These are phyloP conservation scores for Laticauda colubrina DNA, from an alignment of 2,113 vertebrate genomes.

Conservation along the genomic window DNA sequence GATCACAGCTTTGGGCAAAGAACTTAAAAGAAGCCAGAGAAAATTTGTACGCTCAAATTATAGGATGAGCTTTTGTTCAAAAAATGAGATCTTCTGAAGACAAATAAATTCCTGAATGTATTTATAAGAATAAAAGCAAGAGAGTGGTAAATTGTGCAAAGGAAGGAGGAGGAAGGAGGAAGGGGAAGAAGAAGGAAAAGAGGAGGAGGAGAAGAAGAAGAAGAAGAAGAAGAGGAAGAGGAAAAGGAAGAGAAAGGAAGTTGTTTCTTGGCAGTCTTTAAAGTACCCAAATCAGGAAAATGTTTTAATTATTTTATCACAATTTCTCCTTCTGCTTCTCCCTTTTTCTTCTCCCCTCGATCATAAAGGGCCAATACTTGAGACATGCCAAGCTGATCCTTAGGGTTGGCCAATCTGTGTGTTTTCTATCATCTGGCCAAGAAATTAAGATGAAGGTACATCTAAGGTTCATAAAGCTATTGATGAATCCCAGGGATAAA, in stretches of 20 bases:
- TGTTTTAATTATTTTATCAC: neutral
- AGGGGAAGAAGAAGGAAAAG: neutral
- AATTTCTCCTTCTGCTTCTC: neutral
- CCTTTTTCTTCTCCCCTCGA: neutral
- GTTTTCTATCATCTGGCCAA: neutral
- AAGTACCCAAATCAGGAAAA: neutral
- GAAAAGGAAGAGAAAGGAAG: too few species aligned
- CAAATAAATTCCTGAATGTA: neutral
- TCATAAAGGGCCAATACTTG: neutral
- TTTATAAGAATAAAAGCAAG: neutral
- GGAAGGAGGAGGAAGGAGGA: neutral
- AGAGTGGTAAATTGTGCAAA: neutral
- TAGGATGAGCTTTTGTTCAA: neutral
- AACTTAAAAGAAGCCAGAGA: neutral
- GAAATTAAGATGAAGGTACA: neutral
- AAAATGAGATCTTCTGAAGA: neutral
- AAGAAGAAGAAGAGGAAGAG: rapidly evolving
- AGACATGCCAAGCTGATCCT: neutral
- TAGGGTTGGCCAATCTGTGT: neutral
- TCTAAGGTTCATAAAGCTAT: neutral
- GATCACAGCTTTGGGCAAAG: neutral
- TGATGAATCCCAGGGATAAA: neutral
- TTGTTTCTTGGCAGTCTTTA: neutral
- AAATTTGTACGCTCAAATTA: neutral
- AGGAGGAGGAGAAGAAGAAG: rapidly evolving